Base-by-base conservation (phyloP, 2,797 vertebrate genomes). In the Aeoliscus strigatus region DNA sequence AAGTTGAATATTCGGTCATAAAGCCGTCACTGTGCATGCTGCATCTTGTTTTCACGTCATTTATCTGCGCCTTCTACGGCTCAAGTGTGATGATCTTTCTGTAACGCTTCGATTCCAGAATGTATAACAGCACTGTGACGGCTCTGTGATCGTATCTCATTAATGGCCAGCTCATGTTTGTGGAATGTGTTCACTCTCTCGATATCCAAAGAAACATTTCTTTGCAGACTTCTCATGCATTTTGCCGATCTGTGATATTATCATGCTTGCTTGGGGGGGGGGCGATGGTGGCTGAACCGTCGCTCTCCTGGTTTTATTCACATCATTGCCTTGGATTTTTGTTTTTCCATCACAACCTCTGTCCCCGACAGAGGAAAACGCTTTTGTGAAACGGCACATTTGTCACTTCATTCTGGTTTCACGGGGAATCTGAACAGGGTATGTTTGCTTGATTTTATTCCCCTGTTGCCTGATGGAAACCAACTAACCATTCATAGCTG, bases 151-250 rank as follows among this genome's bases (percentile, higher is more conserved):
- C 39, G 57, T 73, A 82, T 87, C 85, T 83, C 78, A 88, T 86
- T 66, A 52, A 82, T 72, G 71, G 69, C 77, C 44, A 76, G 39
- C 58, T 70, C 65, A 54, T 73, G 41, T 49, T 72, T 65, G 67
- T 83, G 85, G 86, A 90, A 89, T 84, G 77, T 66, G 53, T 45
- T 53, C 44, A 83, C 79, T 86, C 79, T 89, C 80, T 80, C 82
- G 73, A 47, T 56, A 64, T 66, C 67, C 72, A 82, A 79, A 85
- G 73, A 79, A 73, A 42, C 23, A n/a, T 58, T 86, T 83, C 73
- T 83, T 80, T 83, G 82, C 58, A 60, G 60, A 69, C 54, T 41
- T 36, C 29, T 52, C 51, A 66, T 80, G 66, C 70, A 46, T 75
- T 78, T 66, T 62, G 15, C 15, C 39, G 41, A 51, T 28, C 39